These are phyloP conservation scores for Myrmecobius fasciatus DNA, from an alignment of 2,113 vertebrate genomes.

Conservation along the genomic window DNA sequence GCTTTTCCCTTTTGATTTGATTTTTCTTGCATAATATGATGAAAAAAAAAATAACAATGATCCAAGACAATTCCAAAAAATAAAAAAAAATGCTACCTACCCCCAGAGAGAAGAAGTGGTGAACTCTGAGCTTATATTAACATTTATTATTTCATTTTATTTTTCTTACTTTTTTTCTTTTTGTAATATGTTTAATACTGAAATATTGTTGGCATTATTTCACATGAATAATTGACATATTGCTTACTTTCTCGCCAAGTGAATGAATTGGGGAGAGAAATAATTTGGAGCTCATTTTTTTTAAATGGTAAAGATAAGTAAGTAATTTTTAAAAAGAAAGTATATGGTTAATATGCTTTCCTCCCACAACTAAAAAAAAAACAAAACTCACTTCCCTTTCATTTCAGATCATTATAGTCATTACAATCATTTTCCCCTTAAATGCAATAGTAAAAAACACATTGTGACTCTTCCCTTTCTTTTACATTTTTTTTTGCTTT, in stretches of 20 bases:
- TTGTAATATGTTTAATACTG: neutral
- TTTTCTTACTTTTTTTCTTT: neutral
- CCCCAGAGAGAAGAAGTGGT: neutral
- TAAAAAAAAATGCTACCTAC: neutral
- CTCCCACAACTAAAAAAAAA: neutral
- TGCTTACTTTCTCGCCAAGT: neutral
- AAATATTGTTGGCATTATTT: neutral
- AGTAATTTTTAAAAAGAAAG: neutral
- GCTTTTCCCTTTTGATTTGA: too few species aligned
- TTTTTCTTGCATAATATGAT: too few species aligned
- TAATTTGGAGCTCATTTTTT: neutral
- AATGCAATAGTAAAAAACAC: neutral
- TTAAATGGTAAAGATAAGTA: neutral
- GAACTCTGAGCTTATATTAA: neutral
- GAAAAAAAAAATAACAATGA: neutral
- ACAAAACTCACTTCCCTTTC: neutral
- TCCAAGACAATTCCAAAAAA: neutral
- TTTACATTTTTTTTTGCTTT: neutral
- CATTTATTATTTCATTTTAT: neutral
- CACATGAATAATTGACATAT: neutral
- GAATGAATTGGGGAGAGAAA: neutral
- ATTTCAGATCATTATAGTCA: neutral
- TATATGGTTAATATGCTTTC: neutral
- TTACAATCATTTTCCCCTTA: neutral
- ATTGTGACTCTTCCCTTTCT: neutral